Base-by-base conservation (phyloP, 2,888 invertebrate genomes). In the Steinernema scapterisci region DNA sequence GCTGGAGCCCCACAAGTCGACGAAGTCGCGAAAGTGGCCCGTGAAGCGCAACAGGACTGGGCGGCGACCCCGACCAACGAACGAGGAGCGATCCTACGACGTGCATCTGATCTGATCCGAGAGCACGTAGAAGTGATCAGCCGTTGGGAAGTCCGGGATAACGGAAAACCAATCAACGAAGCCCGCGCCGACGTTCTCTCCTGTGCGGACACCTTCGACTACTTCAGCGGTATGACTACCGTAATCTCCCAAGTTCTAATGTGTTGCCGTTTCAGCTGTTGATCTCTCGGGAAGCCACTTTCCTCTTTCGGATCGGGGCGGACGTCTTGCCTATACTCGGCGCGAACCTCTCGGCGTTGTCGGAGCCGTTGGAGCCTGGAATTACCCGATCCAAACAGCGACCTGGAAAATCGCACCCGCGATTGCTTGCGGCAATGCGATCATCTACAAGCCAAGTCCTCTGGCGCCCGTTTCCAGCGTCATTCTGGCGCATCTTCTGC, bases 101-200 rank as follows among this genome's bases (percentile, higher is more conserved):
- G 76, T 21, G 74, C 54, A 23, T 77, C 76, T n/a, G 51, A 71
- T 21, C 52, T 75, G 25, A 73, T 75, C 23, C 70, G 70, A 87
- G 83, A 86, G 45, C 85, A 89, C 73, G 75, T 88, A 46, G 88
- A 89, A 46, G 86, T 88, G 23, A 85, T 89, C n/a, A 87, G 88
- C 7, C 70, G 77, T 5, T 84, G 88, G 81, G 89, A 90, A 80
- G 86, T 88, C n/a, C 75, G 79, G 38, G 90, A 91, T 83, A 90
- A 89, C 72, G 91, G 91, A 1, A 91, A 91, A 82, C 90, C 91
- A 1, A 89, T 91, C 21, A 90, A 89, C 88, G 91, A 91, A 84
- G 90, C 91, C 2, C 84, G 89, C 44, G 83, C 87, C 56, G 91
- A 91, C 82, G 89, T 91, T 19, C 81, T 88, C 48, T 89, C 89